Percentiles rank a stretch among this genome's conserved stretches.
Evolutionary conservation across 2,797 vertebrate species (phyloP).

Genomic region (Scomberomorus guttatus): DNA sequence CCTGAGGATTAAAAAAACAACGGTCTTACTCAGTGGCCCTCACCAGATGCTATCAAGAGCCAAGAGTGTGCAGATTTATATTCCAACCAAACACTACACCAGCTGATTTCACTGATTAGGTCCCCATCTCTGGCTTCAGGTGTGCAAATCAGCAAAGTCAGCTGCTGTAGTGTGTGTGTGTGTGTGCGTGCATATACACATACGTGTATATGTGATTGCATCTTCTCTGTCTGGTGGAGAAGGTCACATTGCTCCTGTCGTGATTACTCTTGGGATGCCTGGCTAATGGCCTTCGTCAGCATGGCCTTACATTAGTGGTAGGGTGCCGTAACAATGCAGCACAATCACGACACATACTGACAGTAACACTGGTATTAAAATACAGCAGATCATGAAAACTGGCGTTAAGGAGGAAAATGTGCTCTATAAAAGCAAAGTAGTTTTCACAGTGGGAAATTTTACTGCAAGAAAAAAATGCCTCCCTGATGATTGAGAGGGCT

Average conservation of each 20-base stretch:
- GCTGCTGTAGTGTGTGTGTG: slow-evolving; percentile 7
- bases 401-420: background rate
- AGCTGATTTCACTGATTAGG: slow-evolving; percentile 59
- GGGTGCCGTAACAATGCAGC: background rate
- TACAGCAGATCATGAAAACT: background rate
- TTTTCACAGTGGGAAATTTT: slow-evolving; percentile 7
- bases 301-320: background rate
- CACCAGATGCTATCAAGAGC: slow-evolving; percentile 1
- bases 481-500: slow-evolving; percentile 26
- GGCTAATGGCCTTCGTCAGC: slow-evolving; percentile 18
- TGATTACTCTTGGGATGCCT: slow-evolving; percentile 33
- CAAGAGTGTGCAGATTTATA: slow-evolving; percentile 29
- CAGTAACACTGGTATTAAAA: slow-evolving; percentile 1
- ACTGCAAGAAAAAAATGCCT: slow-evolving; percentile 13
- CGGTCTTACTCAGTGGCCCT: background rate
- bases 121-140: slow-evolving; percentile 33
- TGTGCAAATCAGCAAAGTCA: slow-evolving; percentile 50
- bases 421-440: background rate
- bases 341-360: background rate
- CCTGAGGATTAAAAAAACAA: background rate
- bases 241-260: slow-evolving; percentile 60
- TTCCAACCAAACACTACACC: slow-evolving; percentile 34
- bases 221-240: slow-evolving; percentile 22
- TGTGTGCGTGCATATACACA: background rate
- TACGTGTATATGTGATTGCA: slow-evolving; percentile 6